A percentile compares a stretch with the other conserved stretches of the same genome.
Evolutionary conservation across 2,888 invertebrate genomes (phyloP).

Genomic region (Junonia oenone): DNA sequence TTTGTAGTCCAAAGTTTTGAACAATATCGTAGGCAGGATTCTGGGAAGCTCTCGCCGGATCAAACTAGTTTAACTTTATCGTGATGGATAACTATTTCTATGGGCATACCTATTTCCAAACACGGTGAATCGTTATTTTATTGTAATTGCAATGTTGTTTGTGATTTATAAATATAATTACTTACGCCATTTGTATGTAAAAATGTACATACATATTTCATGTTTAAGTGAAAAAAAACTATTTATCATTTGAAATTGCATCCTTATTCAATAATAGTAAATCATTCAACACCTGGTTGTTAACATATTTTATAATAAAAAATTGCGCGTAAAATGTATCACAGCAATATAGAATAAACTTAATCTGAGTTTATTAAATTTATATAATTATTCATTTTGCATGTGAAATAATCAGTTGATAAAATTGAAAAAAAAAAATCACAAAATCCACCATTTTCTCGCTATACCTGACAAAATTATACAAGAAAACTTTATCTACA

Average conservation of each 20-base stretch:
- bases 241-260: constrained; percentile 14
- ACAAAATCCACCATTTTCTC: too few relatives aligned
- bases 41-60: constrained; percentile 10
- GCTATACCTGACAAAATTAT: too few relatives aligned
- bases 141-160: constrained; percentile 4
- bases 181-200: constrained; percentile 5
- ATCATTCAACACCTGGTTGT: constrained; percentile 16
- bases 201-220: constrained; percentile 8
- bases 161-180: constrained; percentile 19
- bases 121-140: constrained; percentile 8
- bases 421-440: too few relatives aligned
- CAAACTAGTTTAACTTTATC: constrained; percentile 14
- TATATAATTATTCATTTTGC: too few relatives aligned
- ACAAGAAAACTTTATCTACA: too few relatives aligned
- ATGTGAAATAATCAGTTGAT: too few relatives aligned
- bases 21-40: constrained; percentile 6
- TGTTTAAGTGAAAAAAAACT: constrained; percentile 16
- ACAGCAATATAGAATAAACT: neutral
- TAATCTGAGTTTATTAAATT: neutral
- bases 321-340: neutral
- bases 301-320: neutral
- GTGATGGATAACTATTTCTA: constrained; percentile 13
- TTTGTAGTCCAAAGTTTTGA: constrained; percentile 4
- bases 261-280: constrained; percentile 14
- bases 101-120: constrained; percentile 9